Percentiles rank a stretch among this genome's conserved stretches.
Conservation (phyloP, 2,797 vertebrate genomes). For the Zonotrichia albicollis region DNA sequence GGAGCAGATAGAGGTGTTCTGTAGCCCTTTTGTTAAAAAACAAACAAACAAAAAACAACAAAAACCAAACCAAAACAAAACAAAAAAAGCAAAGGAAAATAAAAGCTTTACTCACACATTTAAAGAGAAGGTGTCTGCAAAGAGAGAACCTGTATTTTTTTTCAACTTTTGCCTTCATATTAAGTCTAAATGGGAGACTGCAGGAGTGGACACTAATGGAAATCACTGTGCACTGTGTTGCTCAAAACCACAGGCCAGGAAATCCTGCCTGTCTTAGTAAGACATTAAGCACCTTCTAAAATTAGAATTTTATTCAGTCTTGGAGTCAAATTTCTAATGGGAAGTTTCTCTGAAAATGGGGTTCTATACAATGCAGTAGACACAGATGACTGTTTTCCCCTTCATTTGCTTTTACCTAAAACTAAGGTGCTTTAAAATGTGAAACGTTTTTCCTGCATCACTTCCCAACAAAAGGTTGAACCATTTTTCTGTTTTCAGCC, state of each 20-base stretch:
- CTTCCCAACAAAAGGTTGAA: background rate
- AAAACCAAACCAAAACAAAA: too few relatives aligned
- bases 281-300: background rate
- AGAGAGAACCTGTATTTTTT: background rate
- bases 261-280: background rate
- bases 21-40: background rate
- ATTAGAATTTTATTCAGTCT: background rate
- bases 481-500: background rate
- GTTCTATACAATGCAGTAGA: background rate
- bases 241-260: background rate
- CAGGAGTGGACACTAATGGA: background rate
- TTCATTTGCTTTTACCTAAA: background rate
- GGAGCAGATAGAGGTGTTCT: background rate
- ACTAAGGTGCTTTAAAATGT: background rate
- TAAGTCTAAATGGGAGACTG: background rate
- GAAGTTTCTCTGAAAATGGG: background rate
- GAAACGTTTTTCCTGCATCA: background rate
- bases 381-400: fast-evolving
- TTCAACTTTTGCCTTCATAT: background rate
- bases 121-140: background rate
- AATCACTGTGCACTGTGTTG: background rate
- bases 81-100: background rate
- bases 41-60: too few relatives aligned
- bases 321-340: background rate
- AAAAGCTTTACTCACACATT: background rate